phyloP scores from a whole-genome alignment of 2,113 vertebrate genomes.

The Bucco capensis region DNA sequence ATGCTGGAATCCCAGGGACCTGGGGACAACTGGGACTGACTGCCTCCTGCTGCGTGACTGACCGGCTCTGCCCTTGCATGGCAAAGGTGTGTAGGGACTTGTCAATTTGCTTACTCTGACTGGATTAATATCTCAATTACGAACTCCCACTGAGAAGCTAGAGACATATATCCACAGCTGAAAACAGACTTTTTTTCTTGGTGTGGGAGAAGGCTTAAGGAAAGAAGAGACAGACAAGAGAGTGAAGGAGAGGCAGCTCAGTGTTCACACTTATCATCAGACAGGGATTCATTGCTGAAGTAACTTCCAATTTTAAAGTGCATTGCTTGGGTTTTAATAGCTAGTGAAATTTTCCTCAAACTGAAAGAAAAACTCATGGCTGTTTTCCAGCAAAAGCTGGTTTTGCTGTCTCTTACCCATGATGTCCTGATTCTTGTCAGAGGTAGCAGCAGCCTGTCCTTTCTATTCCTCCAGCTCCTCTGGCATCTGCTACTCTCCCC shows the following conservation, averaged over 20 bases:
- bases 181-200: not conserved
- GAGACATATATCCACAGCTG: not conserved
- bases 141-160: not conserved
- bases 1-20: slow-evolving; percentile 1
- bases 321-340: not conserved
- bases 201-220: not conserved
- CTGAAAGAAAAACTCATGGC: not conserved
- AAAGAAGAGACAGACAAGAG: not conserved
- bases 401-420: not conserved
- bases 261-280: not conserved
- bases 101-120: not conserved
- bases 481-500: slow-evolving; percentile 4
- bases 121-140: not conserved
- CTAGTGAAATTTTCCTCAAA: not conserved
- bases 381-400: not conserved
- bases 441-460: not conserved
- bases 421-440: not conserved
- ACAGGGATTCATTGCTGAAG: not conserved
- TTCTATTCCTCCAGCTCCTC: not conserved
- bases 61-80: not conserved
- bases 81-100: not conserved
- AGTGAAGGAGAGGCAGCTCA: not conserved
- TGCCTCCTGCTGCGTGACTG: not conserved
- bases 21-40: not conserved
- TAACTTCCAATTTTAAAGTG: not conserved